Base-by-base conservation (phyloP, 2,113 vertebrate genomes). In the Mormoops blainvillei region DNA sequence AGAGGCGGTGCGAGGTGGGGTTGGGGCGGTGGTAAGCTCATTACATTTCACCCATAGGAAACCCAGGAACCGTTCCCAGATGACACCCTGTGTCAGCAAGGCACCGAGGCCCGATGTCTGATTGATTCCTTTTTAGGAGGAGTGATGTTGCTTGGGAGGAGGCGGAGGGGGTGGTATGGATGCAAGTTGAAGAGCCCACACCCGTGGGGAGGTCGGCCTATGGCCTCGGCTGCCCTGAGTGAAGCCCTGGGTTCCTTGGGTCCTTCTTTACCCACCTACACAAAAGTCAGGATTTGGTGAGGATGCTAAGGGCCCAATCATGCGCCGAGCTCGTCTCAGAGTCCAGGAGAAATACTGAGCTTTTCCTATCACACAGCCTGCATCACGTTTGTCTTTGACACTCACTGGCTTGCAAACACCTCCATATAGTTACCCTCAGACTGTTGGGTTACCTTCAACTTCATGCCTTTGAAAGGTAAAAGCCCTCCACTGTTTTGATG, bases 391-490 rank as follows among this genome's bases (percentile, higher is more conserved):
- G 58, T 58, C 58, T 91, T 71, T 91, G 87, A 77, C 33, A 26
- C 36, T 38, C 56, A n/a, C 38, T 65, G 36, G 43, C 65, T 94
- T 92, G 82, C 65, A 24, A 76, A 82, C 71, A 33, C 33, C 61
- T 86, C 68, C 38, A 54, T 54, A 38, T 4, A 5, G 54, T 61
- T 83, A 24, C 43, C 19, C 14, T 28, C 18, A 80, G 26, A 92
- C 82, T 63, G 9, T 3, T 10, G 19, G 9, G 48, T 63, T 22
- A 63, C 94, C 87, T 94, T 94, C 87, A 90, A 94, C 61, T 86
- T 54, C 63, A 70, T 41, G 52, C 68, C 78, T 97, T 95, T 95
- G 89, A 94, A 94, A 96, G 50, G 70, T 36, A 71, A 52, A 80
- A 38, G 20, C 33, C 76, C 56, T 81, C 84, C 41, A 2, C 71